Conservation (phyloP, 2,113 vertebrate genomes). For the Sigmodon hispidus region DNA sequence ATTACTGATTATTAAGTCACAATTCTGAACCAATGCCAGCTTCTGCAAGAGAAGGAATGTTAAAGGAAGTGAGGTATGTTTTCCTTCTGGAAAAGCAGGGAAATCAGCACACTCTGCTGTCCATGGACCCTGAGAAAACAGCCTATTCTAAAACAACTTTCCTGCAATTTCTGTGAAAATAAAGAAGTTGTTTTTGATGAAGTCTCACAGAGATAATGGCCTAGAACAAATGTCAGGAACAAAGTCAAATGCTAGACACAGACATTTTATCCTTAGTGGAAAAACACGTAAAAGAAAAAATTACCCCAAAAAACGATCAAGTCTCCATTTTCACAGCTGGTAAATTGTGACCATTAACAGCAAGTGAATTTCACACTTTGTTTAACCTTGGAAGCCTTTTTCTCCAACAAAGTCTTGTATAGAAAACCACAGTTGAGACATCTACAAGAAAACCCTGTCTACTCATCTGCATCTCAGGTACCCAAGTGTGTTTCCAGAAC, state of each 20-base stretch:
- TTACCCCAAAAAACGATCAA: background rate
- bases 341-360: background rate
- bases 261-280: background rate
- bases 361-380: background rate
- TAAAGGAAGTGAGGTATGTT: background rate
- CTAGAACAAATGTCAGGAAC: conserved; percentile 5
- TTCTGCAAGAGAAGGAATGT: background rate
- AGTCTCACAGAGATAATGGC: conserved; percentile 31
- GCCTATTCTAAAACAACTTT: background rate
- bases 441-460: background rate
- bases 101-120: background rate
- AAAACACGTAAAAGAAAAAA: conserved; percentile 50
- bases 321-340: background rate
- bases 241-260: conserved; percentile 15
- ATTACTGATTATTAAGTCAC: background rate
- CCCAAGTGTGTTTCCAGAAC: background rate
- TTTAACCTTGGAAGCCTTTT: background rate
- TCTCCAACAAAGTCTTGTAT: background rate
- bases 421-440: background rate
- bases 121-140: background rate
- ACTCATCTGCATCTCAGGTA: background rate
- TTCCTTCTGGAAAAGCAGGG: background rate
- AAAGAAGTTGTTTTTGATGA: background rate
- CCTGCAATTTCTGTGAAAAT: background rate
- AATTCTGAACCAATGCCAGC: background rate